A percentile compares a stretch with the other conserved stretches of the same genome.
phyloP scores from a whole-genome alignment of 1,140 invertebrate genomes.

The Ericerus pela region DNA sequence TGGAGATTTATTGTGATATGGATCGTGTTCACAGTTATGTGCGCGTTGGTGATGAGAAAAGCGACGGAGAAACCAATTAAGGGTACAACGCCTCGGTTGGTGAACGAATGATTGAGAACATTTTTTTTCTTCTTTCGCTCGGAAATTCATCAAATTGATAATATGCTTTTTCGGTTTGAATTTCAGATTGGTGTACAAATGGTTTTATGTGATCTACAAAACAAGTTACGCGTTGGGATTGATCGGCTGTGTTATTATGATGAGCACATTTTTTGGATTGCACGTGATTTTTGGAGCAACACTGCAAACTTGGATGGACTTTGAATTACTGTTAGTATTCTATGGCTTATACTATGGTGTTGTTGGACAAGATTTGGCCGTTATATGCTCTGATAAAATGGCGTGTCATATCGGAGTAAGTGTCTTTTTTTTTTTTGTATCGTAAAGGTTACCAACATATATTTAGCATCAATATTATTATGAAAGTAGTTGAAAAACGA shows the following conservation, averaged over 20 bases:
- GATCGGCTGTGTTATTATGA: conserved; percentile 81
- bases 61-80: conserved; percentile 72
- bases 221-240: conserved; percentile 83
- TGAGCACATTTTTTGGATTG: conserved; percentile 83
- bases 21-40: conserved; percentile 76
- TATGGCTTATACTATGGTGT: conserved; percentile 99
- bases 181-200: conserved; percentile 94
- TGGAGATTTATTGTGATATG: conserved; percentile 86
- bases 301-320: conserved; percentile 79
- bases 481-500: no score
- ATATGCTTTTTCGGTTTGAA: conserved; percentile 24
- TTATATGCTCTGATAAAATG: conserved; percentile 96
- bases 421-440: conserved; percentile 14
- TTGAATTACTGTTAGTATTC: conserved; percentile 76
- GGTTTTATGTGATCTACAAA: conserved; percentile 96
- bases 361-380: conserved; percentile 89
- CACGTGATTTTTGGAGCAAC: conserved; percentile 76
- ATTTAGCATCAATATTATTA: background rate
- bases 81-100: conserved; percentile 76
- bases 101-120: conserved; percentile 4
- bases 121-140: background rate
- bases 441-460: background rate
- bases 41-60: conserved; percentile 67
- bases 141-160: background rate
- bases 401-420: conserved; percentile 84